Conservation (phyloP, 2,797 vertebrate species). For the Nannoperca obscura region DNA sequence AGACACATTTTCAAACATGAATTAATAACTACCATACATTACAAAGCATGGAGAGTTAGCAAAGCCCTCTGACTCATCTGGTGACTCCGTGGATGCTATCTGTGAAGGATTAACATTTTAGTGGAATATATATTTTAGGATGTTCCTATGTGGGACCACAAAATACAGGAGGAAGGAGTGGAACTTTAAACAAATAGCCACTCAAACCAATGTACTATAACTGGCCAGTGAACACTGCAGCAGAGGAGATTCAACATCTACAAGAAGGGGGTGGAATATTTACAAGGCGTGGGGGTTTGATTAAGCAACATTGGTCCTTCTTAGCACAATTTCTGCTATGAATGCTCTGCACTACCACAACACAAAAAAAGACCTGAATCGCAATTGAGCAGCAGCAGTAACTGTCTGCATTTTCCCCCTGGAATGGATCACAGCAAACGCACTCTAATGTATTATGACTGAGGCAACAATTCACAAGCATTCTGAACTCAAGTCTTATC, state of each 20-base stretch:
- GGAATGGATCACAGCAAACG: neutral
- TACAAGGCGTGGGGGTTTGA: neutral
- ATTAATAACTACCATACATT: neutral
- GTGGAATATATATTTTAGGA: constrained; percentile 5
- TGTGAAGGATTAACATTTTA: neutral
- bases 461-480: neutral
- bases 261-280: neutral
- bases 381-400: neutral
- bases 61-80: constrained; percentile 1
- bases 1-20: neutral
- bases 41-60: neutral
- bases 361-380: neutral
- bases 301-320: neutral
- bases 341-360: neutral
- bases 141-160: neutral
- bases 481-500: neutral
- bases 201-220: neutral
- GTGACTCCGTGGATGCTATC: neutral
- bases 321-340: constrained; percentile 1
- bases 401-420: neutral
- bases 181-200: constrained; percentile 22
- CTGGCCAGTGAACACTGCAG: neutral
- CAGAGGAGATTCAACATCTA: constrained; percentile 8
- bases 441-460: neutral
- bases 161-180: neutral